Evolutionary conservation across 2,797 vertebrate genomes (phyloP).

Genomic region (Muscicapa comitata): DNA sequence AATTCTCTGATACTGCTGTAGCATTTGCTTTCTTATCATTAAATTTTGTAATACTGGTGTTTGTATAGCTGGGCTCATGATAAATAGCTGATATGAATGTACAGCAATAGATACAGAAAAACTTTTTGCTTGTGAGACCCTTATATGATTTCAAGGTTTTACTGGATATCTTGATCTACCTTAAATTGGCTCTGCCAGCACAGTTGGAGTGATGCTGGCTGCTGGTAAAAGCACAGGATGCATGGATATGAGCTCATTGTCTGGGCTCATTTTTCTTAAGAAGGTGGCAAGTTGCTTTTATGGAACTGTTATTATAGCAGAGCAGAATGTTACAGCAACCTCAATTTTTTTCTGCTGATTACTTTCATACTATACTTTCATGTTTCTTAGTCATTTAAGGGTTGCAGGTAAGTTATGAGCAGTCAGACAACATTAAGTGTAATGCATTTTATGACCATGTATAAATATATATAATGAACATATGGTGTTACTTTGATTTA

Average conservation of each 20-base stretch:
- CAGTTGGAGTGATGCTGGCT: not conserved
- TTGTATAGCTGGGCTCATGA: not conserved
- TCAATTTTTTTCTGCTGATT: not conserved
- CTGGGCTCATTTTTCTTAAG: not conserved
- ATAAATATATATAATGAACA: not conserved
- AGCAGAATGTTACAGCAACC: not conserved
- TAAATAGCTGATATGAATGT: not conserved
- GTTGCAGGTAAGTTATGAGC: not conserved
- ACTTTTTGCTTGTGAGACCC: not conserved
- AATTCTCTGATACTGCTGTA: not conserved
- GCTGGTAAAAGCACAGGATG: not conserved
- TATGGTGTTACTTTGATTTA: slow-evolving; percentile 13
- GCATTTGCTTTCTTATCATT: not conserved
- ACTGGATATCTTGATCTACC: not conserved
- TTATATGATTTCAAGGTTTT: not conserved
- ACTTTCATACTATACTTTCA: not conserved
- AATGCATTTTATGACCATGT: not conserved
- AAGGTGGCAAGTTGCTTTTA: not conserved
- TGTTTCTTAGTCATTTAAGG: not conserved
- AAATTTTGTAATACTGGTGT: not conserved
- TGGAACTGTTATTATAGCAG: not conserved
- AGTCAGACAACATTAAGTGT: not conserved
- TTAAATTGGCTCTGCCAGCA: not conserved
- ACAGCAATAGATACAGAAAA: not conserved
- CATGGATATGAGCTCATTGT: not conserved